A percentile compares a stretch with the other conserved stretches of the same genome.
Conservation (phyloP, 2,888 invertebrate species). For the Matsumyia berberina region DNA sequence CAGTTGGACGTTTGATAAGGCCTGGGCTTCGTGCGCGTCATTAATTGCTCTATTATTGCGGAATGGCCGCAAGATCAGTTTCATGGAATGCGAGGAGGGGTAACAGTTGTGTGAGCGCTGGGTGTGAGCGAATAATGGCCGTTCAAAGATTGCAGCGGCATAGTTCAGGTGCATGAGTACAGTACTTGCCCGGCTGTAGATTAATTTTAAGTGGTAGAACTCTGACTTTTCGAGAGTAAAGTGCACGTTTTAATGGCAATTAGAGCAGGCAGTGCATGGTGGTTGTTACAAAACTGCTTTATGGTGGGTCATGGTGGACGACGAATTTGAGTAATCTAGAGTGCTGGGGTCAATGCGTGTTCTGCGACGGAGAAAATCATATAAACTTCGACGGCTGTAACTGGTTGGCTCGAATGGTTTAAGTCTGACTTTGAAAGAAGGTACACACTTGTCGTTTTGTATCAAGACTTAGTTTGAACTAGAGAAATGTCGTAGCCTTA, state of each 20-base stretch:
- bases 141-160: not conserved
- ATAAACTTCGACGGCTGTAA: too few relatives aligned
- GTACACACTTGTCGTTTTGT: too few relatives aligned
- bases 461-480: too few relatives aligned
- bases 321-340: too few relatives aligned
- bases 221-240: constrained; percentile 13
- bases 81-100: constrained; percentile 16
- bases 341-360: too few relatives aligned
- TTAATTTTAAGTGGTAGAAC: constrained; percentile 8
- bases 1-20: constrained; percentile 18
- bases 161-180: not conserved
- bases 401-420: too few relatives aligned
- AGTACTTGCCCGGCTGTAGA: not conserved
- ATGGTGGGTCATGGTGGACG: not conserved
- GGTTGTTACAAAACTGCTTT: not conserved
- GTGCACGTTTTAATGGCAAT: not conserved
- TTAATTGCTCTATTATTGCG: constrained; percentile 35
- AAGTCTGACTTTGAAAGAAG: too few relatives aligned
- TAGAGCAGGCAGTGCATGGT: not conserved
- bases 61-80: constrained; percentile 30
- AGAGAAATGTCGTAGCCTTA: too few relatives aligned
- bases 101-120: not conserved
- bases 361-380: too few relatives aligned
- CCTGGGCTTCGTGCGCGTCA: constrained; percentile 20
- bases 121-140: not conserved